These are phyloP conservation scores for Eupithecia pulchellata DNA, from an alignment of 2,888 invertebrate genomes.

Conservation along the genomic window DNA sequence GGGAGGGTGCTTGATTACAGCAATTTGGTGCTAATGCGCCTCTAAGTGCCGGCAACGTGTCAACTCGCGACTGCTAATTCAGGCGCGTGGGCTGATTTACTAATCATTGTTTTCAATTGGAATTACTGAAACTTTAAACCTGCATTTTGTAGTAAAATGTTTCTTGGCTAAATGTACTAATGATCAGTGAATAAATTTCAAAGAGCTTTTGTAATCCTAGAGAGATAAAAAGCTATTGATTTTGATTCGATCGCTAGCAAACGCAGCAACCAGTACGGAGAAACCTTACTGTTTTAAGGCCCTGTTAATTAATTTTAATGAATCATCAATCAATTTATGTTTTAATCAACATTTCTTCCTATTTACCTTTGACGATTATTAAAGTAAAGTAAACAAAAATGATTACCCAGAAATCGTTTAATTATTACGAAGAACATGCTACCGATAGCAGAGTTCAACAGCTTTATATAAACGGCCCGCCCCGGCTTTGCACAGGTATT, in stretches of 20 bases:
- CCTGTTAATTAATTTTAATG: background rate
- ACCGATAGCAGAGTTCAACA: background rate
- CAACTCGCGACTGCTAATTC: conserved; percentile 3
- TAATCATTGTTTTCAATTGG: background rate
- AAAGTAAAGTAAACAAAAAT: background rate
- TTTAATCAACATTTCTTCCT: background rate
- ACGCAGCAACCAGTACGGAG: too few relatives aligned
- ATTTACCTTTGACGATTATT: background rate
- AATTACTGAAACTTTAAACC: background rate
- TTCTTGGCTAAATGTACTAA: too few relatives aligned
- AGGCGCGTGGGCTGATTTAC: background rate
- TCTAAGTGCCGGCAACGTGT: background rate
- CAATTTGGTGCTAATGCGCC: background rate
- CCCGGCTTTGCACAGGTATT: too few relatives aligned
- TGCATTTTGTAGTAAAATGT: background rate
- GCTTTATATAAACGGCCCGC: too few relatives aligned
- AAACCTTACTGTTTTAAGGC: too few relatives aligned
- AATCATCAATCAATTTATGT: background rate
- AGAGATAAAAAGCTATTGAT: too few relatives aligned
- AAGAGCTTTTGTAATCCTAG: too few relatives aligned
- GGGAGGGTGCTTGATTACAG: conserved; percentile 1
- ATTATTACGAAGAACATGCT: background rate
- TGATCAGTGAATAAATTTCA: too few relatives aligned
- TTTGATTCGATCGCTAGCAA: too few relatives aligned
- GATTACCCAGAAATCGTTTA: too few relatives aligned